Base-by-base conservation (phyloP, 2,113 vertebrate genomes). In the Megalops atlanticus region DNA sequence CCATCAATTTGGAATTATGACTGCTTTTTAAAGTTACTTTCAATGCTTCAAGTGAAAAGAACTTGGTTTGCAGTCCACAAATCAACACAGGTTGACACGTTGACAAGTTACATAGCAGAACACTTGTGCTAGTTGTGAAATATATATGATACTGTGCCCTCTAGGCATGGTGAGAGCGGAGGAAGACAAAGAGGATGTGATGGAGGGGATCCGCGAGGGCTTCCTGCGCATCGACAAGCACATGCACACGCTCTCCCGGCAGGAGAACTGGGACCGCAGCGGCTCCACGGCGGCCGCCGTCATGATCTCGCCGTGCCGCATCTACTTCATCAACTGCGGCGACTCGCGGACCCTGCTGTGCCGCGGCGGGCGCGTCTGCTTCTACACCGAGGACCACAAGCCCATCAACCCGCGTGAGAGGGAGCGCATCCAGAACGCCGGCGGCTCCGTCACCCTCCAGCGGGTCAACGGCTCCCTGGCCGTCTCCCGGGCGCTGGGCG, bases 321-420 rank as follows among this genome's bases (percentile, higher is more conserved):
- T 96, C 78, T 96, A 95, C 87, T 91, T 95, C 27, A 90, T 94
- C 86, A 95, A 95, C 90, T 95, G 94, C 1, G 95, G 95, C 3
- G 94, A 96, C 91, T 92, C 95, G 0, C 93, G 95, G 74, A 95
- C 94, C 0, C 84, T 95, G 52, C 92, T 96, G 77, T 95, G 95
- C 83, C 92, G 88, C 0, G 76, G 91, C 0, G 88, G 92, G 54
- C 45, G 88, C 40, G 88, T 95, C 77, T 87, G 89, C 82, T 96
- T 96, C 91, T 92, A 93, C 88, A 95, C 95, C 0, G 92, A 97
- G 82, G 95, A 96, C 88, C 94, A 95, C 89, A 93, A 95, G 86
- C 94, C 96, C 0, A 88, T 88, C 86, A 92, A 91, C 82, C 95
- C 92, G 0, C 84, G 92, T 12, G 95, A 96, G 86, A 92, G 92